phyloP scores from a whole-genome alignment of 1,140 invertebrate genomes.

The Sitodiplosis mosellana region DNA sequence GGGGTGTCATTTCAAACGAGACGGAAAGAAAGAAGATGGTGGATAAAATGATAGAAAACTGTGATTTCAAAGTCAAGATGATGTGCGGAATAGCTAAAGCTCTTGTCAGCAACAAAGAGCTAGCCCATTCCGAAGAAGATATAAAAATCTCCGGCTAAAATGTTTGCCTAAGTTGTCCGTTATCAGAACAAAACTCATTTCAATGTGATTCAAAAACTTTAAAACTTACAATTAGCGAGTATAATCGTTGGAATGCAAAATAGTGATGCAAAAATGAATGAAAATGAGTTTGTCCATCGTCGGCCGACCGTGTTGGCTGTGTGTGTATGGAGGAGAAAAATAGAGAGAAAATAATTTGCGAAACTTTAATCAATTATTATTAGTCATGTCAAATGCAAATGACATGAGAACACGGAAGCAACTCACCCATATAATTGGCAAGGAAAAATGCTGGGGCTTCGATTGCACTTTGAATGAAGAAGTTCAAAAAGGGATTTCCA shows the following conservation, averaged over 20 bases:
- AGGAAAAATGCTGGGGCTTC: conserved; percentile 36
- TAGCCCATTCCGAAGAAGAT: too few species aligned
- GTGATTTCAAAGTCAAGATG: too few species aligned
- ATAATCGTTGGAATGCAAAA: conserved; percentile 28
- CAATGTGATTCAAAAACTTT: background rate
- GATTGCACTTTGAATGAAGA: conserved; percentile 34
- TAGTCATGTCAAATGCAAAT: conserved; percentile 2
- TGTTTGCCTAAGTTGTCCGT: too few species aligned
- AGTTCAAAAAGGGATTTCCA: conserved; percentile 50
- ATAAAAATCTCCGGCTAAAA: too few species aligned
- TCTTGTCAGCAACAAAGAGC: too few species aligned
- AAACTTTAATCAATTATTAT: conserved; percentile 13
- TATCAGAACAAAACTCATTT: too few species aligned
- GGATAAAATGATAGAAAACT: too few species aligned
- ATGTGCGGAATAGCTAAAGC: too few species aligned
- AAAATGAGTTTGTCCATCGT: conserved; percentile 28
- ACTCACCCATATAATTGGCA: conserved; percentile 22
- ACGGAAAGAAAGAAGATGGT: too few species aligned
- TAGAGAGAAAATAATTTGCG: background rate
- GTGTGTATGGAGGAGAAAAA: background rate
- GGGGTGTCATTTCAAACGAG: too few species aligned
- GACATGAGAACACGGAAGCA: background rate
- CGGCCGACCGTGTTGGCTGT: conserved; percentile 30
- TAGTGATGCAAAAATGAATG: conserved; percentile 24
- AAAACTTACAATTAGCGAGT: conserved; percentile 21